Percentiles rank a stretch among this genome's conserved stretches.
Evolutionary conservation across 2,888 invertebrate genomes (phyloP).

Genomic region (Papilio protenor): DNA sequence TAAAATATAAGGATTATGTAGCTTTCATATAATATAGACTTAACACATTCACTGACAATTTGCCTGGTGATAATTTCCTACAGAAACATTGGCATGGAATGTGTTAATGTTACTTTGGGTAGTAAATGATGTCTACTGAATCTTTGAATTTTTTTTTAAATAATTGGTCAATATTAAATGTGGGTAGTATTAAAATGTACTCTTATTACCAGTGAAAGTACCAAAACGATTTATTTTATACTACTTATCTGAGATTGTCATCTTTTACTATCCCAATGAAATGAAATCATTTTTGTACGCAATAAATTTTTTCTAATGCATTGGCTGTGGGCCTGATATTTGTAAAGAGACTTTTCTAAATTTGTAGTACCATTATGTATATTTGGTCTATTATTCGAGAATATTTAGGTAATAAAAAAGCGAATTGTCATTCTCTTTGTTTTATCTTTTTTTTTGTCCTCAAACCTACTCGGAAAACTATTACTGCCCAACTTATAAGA

Average conservation of each 20-base stretch:
- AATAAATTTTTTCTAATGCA: slow-evolving; percentile 39
- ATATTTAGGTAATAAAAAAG: slow-evolving; percentile 54
- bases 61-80: background rate
- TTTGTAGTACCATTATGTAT: slow-evolving; percentile 57
- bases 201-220: background rate
- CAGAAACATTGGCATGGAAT: background rate
- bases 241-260: background rate
- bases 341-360: slow-evolving; percentile 55
- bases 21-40: background rate
- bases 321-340: slow-evolving; percentile 43
- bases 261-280: slow-evolving; percentile 19
- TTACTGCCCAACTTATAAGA: background rate
- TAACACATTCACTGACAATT: background rate
- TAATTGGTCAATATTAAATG: background rate
- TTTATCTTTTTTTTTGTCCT: slow-evolving; percentile 38
- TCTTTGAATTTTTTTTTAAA: background rate
- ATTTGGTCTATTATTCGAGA: slow-evolving; percentile 59
- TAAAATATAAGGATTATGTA: slow-evolving; percentile 3
- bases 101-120: background rate
- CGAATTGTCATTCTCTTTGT: slow-evolving; percentile 41
- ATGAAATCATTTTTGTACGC: slow-evolving; percentile 30
- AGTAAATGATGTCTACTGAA: background rate
- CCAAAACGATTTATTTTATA: background rate
- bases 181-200: background rate
- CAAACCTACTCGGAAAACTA: background rate